A percentile compares a stretch with the other conserved stretches of the same genome.
phyloP scores from a whole-genome alignment of 2,113 vertebrate genomes.

The Sarotherodon lohbergeri region DNA sequence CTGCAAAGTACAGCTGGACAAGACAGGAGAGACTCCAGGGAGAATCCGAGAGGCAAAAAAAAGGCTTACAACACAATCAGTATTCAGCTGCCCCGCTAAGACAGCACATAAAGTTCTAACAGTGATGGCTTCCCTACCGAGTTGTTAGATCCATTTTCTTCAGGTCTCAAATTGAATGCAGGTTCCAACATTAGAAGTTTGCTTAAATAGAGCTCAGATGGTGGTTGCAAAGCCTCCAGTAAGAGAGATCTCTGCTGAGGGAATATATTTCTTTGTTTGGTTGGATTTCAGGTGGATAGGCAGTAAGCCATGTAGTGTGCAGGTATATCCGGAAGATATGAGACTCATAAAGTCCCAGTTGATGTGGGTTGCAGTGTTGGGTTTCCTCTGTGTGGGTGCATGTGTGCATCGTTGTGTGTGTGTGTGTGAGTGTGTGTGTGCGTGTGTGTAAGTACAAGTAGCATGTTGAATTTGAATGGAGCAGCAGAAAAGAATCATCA shows the following conservation, averaged over 20 bases:
- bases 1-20: constrained; percentile 33
- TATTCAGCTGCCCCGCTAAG: constrained; percentile 14
- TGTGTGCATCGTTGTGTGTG: neutral
- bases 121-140: constrained; percentile 2
- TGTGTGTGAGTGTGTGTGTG: no score
- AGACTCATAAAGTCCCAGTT: constrained; percentile 59
- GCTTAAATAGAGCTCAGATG: constrained; percentile 47
- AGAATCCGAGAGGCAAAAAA: neutral
- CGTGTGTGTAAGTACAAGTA: neutral
- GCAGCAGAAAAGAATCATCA: neutral
- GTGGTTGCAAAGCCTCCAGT: constrained; percentile 49
- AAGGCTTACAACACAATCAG: neutral
- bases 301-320: constrained; percentile 53
- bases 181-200: constrained; percentile 23
- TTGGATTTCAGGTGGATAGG: constrained; percentile 62
- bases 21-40: neutral
- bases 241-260: constrained; percentile 32
- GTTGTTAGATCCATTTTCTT: constrained; percentile 34
- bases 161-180: constrained; percentile 34
- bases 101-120: constrained; percentile 22
- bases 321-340: constrained; percentile 64
- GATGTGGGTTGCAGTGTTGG: constrained; percentile 26
- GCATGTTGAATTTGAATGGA: constrained; percentile 11
- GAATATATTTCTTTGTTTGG: constrained; percentile 60
- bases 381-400: neutral